Evolutionary conservation across 2,113 vertebrate species (phyloP), one percentile per base, ranked within the genome.

Genomic region (Sylvilagus bachmani): DNA sequence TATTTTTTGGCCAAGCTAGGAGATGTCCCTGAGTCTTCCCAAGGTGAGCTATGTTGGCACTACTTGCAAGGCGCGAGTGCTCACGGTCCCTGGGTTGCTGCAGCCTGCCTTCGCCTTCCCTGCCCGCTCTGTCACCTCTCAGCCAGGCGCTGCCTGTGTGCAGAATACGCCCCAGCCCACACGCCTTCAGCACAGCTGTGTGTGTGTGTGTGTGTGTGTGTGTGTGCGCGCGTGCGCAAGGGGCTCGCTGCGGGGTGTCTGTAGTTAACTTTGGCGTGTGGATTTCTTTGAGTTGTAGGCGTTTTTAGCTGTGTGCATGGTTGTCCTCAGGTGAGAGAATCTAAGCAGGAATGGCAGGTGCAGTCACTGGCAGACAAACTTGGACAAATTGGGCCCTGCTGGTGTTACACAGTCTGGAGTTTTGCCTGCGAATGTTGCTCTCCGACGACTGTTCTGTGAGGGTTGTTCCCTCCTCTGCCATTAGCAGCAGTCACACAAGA

Each of bases 21-120:
- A 86, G 33, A 58, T 36, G 38, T 70, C 38, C 61, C 27, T 62
- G 58, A 31, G 71, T 73, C 13, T 94, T 55, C 67, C 90, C 66
- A 85, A 74, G 73, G 36, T 83, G 27, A 90, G 69, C 31, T 38
- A 29, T 5, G 27, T 7, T 61, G 25, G 38, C 25, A 2, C 3
- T 10, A 36, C n/a, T 44, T 58, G 31, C 49, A 55, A 33, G 25
- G 8, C 22, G 2, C 1, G 17, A 51, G 33, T 92, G 38, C 55
- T 10, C 16, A 7, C 31, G 6, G 5, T 27, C 75, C 3, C 12
- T 10, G 44, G 58, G 70, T 36, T 66, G 86, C 33, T 53, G 53
- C 44, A 22, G 27, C 16, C 27, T 58, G 11, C 7, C 17, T 1
- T 0, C 5, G 0, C 0, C 74, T 31, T 31, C 19, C 1, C 64